Evolutionary conservation across 2,888 invertebrate species (phyloP), one percentile per base, ranked within the genome.

Genomic region (Chorisops tibialis): DNA sequence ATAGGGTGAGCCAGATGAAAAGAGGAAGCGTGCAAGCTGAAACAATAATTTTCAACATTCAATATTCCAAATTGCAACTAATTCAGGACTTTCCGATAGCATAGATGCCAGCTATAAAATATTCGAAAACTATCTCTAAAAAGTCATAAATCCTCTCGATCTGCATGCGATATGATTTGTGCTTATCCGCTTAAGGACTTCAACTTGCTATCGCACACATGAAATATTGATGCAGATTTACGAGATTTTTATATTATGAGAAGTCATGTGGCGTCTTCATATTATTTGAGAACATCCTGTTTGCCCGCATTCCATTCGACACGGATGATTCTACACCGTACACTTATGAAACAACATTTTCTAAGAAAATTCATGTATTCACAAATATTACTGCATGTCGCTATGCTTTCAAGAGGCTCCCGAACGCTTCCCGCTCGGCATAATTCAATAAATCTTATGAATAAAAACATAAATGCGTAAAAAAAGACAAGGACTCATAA

Each of bases 401-500:
- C n/a, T n/a, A 21, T 41, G 14, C 59, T 37, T 38, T 59, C 37
- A 21, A 48, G 21, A 38, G 18, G 49, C 49, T 37, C 35, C n/a
- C n/a, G 56, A 56, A 60, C n/a, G n/a, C n/a, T n/a, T 61, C 62
- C 62, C 62, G 50, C 50, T 39, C 21, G 38, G 56, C 54, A 62
- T 58, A 62, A 65, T 65, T 65, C 65, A 65, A 65, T 65, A 65
- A 65, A 65, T 65, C 65, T 65, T 65, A 65, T 65, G 65, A 65
- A 65, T 65, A 65, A 62, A n/a, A 60, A 65, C 62, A 64, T 64
- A 62, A 62, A 64, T 64, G 59, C 59, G 61, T 59, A 47, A 59
- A 48, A 59, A 35, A 59, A 59, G 39, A 59, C 59, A 48, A 19
- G 48, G 14, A 2, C n/a, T n/a, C n/a, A n/a, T n/a, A n/a, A n/a